phyloP scores from a whole-genome alignment of 1,140 invertebrate species.

The Solen grandis region DNA sequence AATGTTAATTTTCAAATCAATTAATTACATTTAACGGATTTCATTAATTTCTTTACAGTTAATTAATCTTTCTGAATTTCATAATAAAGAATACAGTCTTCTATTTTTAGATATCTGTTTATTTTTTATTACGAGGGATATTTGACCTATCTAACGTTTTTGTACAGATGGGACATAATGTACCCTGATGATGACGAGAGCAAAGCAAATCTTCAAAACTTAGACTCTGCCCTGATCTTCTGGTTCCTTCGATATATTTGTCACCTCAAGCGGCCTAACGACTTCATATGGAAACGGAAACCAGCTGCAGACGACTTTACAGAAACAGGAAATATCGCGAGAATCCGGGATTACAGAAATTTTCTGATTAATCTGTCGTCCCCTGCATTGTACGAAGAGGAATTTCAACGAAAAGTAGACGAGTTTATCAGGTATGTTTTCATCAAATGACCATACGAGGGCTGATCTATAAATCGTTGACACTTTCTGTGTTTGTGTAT shows the following conservation, averaged over 20 bases:
- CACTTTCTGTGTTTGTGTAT: no score
- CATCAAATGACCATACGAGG: no score
- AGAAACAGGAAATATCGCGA: constrained; percentile 42
- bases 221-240: constrained; percentile 47
- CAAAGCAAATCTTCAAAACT: constrained; percentile 12
- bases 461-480: no score
- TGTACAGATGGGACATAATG: constrained; percentile 45
- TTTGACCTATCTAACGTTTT: no score
- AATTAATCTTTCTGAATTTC: no score
- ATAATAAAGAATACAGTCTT: no score
- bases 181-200: constrained; percentile 49
- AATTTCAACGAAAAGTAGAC: constrained; percentile 45
- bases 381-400: constrained; percentile 48
- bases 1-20: no score
- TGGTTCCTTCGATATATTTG: constrained; percentile 51
- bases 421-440: constrained; percentile 49
- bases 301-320: constrained; percentile 40
- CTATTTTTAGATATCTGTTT: no score
- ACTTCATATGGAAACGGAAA: constrained; percentile 53
- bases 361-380: constrained; percentile 47
- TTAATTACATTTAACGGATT: no score
- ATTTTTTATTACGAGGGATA: no score
- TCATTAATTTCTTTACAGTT: no score
- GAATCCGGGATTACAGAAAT: constrained; percentile 40
- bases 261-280: constrained; percentile 41